A percentile compares a stretch with the other conserved stretches of the same genome.
Conservation (phyloP, 2,888 invertebrate species). For the Cephus pygmeus region DNA sequence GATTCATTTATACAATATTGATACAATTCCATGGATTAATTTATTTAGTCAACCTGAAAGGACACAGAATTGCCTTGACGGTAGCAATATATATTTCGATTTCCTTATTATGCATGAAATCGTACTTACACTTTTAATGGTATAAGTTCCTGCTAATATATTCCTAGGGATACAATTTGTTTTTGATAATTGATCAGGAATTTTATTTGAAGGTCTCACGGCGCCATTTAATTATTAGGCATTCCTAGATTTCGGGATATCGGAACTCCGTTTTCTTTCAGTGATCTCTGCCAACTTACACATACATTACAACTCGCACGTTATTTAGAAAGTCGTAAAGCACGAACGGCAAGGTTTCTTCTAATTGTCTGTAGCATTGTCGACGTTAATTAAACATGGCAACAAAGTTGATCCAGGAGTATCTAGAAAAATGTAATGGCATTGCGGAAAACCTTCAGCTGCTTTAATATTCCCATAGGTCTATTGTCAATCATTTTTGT, state of each 20-base stretch:
- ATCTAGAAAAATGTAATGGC: slow-evolving; percentile 19
- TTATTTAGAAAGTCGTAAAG: background rate
- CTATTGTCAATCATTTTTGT: slow-evolving; percentile 25
- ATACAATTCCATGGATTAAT: background rate
- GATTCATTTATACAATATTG: background rate
- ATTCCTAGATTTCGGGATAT: background rate
- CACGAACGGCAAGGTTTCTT: background rate
- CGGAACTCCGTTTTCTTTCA: background rate
- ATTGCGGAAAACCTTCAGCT: slow-evolving; percentile 41
- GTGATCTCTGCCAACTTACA: background rate
- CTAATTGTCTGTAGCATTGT: background rate
- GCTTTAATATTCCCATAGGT: slow-evolving; percentile 16
- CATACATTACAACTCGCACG: background rate
- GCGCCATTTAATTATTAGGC: background rate
- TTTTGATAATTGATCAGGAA: background rate
- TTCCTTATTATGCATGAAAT: background rate
- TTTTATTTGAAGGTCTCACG: background rate
- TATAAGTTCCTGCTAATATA: background rate
- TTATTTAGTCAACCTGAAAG: background rate
- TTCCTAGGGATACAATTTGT: no score
- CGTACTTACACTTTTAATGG: background rate
- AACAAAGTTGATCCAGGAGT: background rate
- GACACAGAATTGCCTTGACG: background rate
- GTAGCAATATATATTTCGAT: background rate
- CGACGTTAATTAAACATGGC: background rate